phyloP scores from a whole-genome alignment of 2,797 vertebrate genomes.

The Pseudochaenichthys georgianus region DNA sequence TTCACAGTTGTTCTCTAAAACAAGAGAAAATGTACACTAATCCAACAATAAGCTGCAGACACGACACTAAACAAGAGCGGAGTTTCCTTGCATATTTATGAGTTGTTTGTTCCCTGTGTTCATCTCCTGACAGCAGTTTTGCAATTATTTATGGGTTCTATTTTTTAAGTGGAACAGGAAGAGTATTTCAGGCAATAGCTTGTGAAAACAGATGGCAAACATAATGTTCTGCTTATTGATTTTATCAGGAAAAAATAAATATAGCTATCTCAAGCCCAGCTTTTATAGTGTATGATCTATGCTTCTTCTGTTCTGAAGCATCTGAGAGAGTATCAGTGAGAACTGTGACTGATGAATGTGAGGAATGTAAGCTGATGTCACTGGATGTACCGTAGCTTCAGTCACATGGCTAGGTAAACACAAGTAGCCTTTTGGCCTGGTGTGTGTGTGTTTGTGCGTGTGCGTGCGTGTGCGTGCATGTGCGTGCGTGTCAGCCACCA shows the following conservation, averaged over 20 bases:
- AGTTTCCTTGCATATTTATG: slow-evolving; percentile 56
- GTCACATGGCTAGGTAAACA: slow-evolving; percentile 80
- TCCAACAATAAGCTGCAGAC: slow-evolving; percentile 15
- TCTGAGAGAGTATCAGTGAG: slow-evolving; percentile 70
- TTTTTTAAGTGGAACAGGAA: slow-evolving; percentile 71
- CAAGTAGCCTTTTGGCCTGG: slow-evolving; percentile 42
- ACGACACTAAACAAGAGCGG: slow-evolving; percentile 11
- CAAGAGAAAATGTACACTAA: slow-evolving; percentile 2
- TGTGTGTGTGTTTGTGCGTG: slow-evolving; percentile 3
- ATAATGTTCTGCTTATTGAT: slow-evolving; percentile 62
- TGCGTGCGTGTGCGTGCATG: background rate
- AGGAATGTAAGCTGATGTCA: slow-evolving; percentile 78
- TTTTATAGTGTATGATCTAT: slow-evolving; percentile 64
- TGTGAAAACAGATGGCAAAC: slow-evolving; percentile 71
- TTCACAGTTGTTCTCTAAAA: background rate
- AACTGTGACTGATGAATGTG: slow-evolving; percentile 71
- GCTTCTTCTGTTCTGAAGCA: slow-evolving; percentile 49
- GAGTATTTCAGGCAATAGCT: slow-evolving; percentile 70
- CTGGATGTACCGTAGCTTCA: slow-evolving; percentile 39
- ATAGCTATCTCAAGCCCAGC: slow-evolving; percentile 53
- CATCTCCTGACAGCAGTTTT: slow-evolving; percentile 67
- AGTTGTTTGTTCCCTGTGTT: slow-evolving; percentile 58
- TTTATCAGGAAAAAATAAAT: slow-evolving; percentile 66
- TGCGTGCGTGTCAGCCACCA: slow-evolving; percentile 14
- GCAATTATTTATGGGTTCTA: slow-evolving; percentile 68